Base-by-base conservation (phyloP, 2,113 vertebrate genomes). In the Aptenodytes forsteri region DNA sequence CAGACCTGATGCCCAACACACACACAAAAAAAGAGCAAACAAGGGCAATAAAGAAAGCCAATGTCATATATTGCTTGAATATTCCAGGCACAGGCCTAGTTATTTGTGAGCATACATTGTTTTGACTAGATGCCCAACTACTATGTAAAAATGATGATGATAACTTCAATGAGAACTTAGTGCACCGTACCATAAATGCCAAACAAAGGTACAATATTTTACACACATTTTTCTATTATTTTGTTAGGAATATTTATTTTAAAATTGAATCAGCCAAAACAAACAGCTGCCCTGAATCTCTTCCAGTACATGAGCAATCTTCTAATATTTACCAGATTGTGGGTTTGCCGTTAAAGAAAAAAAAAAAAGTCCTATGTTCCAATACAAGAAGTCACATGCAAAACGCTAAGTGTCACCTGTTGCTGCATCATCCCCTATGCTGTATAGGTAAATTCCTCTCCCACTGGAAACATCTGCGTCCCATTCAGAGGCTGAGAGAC, bases 241-340 rank as follows among this genome's bases (percentile, higher is more conserved):
- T 94, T 89, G 40, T 80, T 83, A 70, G 26, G 58, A 79, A 65
- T 80, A 70, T 76, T 82, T 86, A 77, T 90, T 83, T 96, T 83
- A 22, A 91, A 86, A 73, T 27, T 3, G 14, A 88, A 65, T 77
- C 29, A 59, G 84, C 84, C 93, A 93, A 85, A 94, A 61, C 44
- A 91, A 95, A 73, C 66, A 94, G 46, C 66, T 95, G 84, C 72
- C 52, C 58, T 82, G 38, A 89, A 87, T 79, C 54, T 85, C 38
- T 91, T 93, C 93, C 93, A 97, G 58, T 44, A 58, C 23, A 50
- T 87, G 78, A 97, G 87, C 75, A 96, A 93, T 91, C 70, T 83
- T 73, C 65, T 82, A 90, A 90, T 88, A 87, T 86, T 85, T 94
- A 76, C 70, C 81, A 95, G 75, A 88, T 83, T 93, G 82, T 62